Percentiles rank a stretch among this genome's conserved stretches.
Evolutionary conservation across 2,888 invertebrate species (phyloP).

Genomic region (Agonopterix heracliana): DNA sequence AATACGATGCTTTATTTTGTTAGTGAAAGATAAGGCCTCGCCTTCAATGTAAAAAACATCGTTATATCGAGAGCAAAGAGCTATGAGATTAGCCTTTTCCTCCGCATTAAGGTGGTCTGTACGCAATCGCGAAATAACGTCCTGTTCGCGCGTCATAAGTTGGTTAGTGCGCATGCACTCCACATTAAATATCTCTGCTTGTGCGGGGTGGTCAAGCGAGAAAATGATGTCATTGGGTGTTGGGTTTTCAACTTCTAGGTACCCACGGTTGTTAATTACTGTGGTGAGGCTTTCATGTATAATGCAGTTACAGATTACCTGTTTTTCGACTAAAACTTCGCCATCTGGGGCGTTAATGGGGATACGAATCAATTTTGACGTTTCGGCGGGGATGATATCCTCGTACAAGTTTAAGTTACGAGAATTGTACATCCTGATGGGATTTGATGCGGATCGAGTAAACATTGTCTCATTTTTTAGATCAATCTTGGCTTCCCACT

Average conservation of each 20-base stretch:
- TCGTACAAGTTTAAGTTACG: conserved; percentile 20
- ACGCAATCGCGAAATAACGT: conserved; percentile 12
- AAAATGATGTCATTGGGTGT: no score
- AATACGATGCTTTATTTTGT: no score
- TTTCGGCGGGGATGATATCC: conserved; percentile 15
- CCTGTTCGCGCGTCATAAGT: background rate
- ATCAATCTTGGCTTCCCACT: conserved; percentile 15
- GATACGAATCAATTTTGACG: conserved; percentile 14
- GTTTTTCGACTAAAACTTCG: conserved; percentile 11
- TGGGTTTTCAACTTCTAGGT: no score
- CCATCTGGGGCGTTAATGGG: conserved; percentile 15
- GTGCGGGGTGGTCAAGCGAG: no score
- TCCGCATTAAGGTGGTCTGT: conserved; percentile 14
- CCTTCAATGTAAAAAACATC: no score
- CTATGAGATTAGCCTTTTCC: conserved; percentile 10
- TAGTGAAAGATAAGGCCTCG: no score
- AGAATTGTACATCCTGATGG: conserved; percentile 16
- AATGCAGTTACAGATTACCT: conserved; percentile 9
- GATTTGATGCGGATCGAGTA: conserved; percentile 8
- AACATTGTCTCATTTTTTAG: conserved; percentile 9
- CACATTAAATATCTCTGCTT: no score
- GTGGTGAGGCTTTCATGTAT: conserved; percentile 6
- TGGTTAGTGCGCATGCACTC: conserved; percentile 4
- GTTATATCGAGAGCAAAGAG: no score
- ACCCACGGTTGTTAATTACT: no score